phyloP scores from a whole-genome alignment of 2,888 invertebrate species.

The Spialia ferax region DNA sequence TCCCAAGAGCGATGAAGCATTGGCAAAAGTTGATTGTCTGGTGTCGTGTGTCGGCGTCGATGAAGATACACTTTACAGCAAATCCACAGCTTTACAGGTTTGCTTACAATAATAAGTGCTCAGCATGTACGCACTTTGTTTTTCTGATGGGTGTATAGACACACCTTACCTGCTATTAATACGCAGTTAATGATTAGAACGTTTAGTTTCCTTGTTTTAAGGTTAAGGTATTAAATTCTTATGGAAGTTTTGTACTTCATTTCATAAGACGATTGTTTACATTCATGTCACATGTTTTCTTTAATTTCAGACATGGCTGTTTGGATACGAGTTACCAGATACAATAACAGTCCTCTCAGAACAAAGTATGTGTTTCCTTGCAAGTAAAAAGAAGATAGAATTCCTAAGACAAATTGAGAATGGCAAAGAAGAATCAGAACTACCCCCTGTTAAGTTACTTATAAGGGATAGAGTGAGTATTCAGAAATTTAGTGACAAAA shows the following conservation, averaged over 20 bases:
- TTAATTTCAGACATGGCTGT: constrained; percentile 94
- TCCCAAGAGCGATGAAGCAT: constrained; percentile 90
- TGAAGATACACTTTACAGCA: constrained; percentile 98
- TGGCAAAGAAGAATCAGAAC: constrained; percentile 91
- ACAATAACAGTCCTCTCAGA: constrained; percentile 97
- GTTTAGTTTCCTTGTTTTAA: neutral
- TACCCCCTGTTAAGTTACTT: constrained; percentile 95
- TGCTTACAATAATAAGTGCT: constrained; percentile 42
- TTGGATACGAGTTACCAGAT: constrained; percentile 98
- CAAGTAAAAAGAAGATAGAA: constrained; percentile 99
- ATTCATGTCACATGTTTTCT: constrained; percentile 32
- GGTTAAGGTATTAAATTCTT: neutral
- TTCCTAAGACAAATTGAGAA: constrained; percentile 96
- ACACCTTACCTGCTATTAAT: neutral
- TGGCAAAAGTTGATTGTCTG: constrained; percentile 95
- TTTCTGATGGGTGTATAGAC: neutral
- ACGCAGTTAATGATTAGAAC: neutral
- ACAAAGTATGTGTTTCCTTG: constrained; percentile 94
- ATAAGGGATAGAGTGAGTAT: constrained; percentile 94
- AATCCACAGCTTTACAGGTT: constrained; percentile 98
- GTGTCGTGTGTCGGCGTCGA: constrained; percentile 97
- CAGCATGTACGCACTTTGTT: constrained; percentile 13
- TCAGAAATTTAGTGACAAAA: neutral
- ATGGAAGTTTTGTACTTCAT: constrained; percentile 1
- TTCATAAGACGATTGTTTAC: neutral